A percentile compares a stretch with the other conserved stretches of the same genome.
Evolutionary conservation across 2,113 vertebrate genomes (phyloP).

Genomic region (Nerophis lumbriciformis): DNA sequence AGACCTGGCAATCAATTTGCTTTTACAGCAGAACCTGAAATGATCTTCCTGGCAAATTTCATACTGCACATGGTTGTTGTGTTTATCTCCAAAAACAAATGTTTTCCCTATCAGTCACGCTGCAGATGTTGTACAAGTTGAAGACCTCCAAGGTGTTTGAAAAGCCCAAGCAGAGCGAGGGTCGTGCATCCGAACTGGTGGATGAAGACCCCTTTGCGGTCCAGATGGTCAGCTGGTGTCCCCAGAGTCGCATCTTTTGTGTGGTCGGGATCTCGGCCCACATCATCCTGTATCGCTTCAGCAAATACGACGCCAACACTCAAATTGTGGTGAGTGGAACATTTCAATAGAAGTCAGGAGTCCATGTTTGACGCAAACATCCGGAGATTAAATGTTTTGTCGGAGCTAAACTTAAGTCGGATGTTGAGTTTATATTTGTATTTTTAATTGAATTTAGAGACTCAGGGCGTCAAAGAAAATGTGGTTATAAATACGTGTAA

Average conservation of each 20-base stretch:
- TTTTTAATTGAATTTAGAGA: too few relatives aligned
- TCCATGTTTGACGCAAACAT: not conserved
- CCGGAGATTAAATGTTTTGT: not conserved
- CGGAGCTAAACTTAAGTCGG: too few relatives aligned
- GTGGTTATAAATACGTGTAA: too few relatives aligned
- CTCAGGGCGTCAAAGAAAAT: too few relatives aligned
- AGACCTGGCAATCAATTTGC: not conserved
- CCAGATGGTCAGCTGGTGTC: constrained; percentile 97
- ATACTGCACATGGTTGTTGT: not conserved
- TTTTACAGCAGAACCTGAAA: not conserved
- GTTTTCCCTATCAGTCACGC: constrained; percentile 76
- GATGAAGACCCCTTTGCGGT: constrained; percentile 95
- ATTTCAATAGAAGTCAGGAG: not conserved
- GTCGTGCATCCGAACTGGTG: constrained; percentile 79
- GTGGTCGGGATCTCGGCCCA: constrained; percentile 92
- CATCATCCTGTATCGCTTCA: constrained; percentile 92
- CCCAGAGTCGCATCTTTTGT: constrained; percentile 92
- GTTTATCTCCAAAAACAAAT: not conserved
- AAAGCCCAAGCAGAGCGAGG: constrained; percentile 84
- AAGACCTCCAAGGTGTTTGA: constrained; percentile 98
- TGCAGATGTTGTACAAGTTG: constrained; percentile 97
- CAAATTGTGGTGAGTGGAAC: constrained; percentile 86
- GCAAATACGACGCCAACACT: constrained; percentile 88
- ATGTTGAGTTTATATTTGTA: too few relatives aligned
- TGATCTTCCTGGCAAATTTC: not conserved